Percentiles rank a stretch among this genome's conserved stretches.
Evolutionary conservation across 2,888 invertebrate species (phyloP).

Genomic region (Epinotia ramella): DNA sequence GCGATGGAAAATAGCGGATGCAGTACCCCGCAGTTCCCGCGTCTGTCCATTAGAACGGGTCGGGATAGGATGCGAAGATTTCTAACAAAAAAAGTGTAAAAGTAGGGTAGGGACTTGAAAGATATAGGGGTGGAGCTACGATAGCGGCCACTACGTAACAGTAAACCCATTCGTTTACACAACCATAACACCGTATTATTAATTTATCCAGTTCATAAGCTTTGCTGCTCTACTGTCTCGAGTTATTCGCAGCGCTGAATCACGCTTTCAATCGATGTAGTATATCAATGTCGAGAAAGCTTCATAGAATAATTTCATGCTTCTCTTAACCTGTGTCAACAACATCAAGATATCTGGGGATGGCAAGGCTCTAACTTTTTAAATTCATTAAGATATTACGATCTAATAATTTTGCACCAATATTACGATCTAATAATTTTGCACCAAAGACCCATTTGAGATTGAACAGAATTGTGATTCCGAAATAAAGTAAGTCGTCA

Average conservation of each 20-base stretch:
- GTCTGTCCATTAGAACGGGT: conserved; percentile 70
- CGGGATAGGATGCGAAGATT: conserved; percentile 61
- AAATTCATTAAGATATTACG: conserved; percentile 1
- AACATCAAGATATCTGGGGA: neutral
- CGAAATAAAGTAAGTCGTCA: conserved; percentile 43
- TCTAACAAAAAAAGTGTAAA: conserved; percentile 66
- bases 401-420: neutral
- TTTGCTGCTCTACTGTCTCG: conserved; percentile 20
- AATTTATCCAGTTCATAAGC: conserved; percentile 23
- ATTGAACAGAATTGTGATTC: neutral
- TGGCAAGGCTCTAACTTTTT: neutral
- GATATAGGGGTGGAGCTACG: conserved; percentile 61
- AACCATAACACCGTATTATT: conserved; percentile 15
- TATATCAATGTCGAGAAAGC: conserved; percentile 24
- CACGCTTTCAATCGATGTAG: conserved; percentile 31
- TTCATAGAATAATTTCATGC: conserved; percentile 12
- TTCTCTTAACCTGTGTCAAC: conserved; percentile 3
- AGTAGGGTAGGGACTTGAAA: conserved; percentile 59
- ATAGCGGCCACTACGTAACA: conserved; percentile 27
- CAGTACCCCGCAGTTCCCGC: conserved; percentile 61
- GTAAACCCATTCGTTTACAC: conserved; percentile 10
- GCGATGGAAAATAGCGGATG: conserved; percentile 71
- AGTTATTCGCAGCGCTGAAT: conserved; percentile 16
- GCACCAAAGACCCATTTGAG: neutral
- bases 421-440: neutral